phyloP scores from a whole-genome alignment of 2,888 invertebrate species.

The Steinernema hermaphroditum region DNA sequence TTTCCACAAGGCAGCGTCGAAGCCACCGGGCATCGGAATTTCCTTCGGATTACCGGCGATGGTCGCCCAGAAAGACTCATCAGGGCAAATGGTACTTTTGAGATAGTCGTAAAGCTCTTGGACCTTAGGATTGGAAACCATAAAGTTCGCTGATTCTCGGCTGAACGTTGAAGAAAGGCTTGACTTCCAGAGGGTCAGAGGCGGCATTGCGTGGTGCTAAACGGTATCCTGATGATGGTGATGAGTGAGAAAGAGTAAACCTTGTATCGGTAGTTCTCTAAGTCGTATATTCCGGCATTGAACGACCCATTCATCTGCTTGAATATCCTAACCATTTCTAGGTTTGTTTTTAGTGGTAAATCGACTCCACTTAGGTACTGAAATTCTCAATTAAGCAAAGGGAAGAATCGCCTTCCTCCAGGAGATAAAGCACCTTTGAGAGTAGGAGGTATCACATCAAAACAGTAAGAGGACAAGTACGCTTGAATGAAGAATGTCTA shows the following conservation, averaged over 20 bases:
- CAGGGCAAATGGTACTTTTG: constrained; percentile 35
- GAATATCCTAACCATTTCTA: constrained; percentile 52
- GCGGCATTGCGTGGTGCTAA: constrained; percentile 25
- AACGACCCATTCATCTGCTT: constrained; percentile 44
- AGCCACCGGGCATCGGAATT: constrained; percentile 24
- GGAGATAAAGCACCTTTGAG: no score
- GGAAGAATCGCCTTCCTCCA: background rate
- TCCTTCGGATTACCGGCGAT: constrained; percentile 41
- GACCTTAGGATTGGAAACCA: background rate
- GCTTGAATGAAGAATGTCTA: no score
- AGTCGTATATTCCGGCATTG: constrained; percentile 34
- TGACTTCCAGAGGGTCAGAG: constrained; percentile 33
- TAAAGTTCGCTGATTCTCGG: constrained; percentile 38
- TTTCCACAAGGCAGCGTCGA: background rate
- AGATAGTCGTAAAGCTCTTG: constrained; percentile 26
- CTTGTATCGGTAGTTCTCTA: background rate
- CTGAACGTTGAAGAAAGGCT: constrained; percentile 39
- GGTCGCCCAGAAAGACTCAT: constrained; percentile 43
- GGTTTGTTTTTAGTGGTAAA: constrained; percentile 47
- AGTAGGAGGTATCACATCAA: no score
- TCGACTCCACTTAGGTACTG: constrained; percentile 40
- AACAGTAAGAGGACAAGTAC: no score
- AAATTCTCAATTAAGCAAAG: constrained; percentile 27
- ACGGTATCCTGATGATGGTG: no score
- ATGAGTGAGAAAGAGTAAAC: no score